Percentiles rank a stretch among this genome's conserved stretches.
Conservation (phyloP, 2,888 invertebrate genomes). For the Dione juno region DNA sequence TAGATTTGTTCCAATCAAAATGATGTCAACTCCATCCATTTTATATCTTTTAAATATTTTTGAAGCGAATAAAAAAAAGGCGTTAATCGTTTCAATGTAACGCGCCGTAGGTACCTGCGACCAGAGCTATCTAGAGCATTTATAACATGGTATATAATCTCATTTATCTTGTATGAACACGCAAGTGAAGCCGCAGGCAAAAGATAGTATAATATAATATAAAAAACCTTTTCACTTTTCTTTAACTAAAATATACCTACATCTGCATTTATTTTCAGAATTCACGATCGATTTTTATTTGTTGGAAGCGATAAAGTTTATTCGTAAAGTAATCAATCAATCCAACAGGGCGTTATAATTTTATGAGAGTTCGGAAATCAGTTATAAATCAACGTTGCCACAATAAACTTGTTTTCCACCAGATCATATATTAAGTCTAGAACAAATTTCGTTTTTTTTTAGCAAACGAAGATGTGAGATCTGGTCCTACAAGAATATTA, state of each 20-base stretch:
- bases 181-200: too few species aligned
- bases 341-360: conserved; percentile 46
- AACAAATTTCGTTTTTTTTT: conserved; percentile 24
- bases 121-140: too few species aligned
- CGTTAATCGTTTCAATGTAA: too few species aligned
- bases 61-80: too few species aligned
- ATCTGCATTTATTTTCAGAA: conserved; percentile 19
- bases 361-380: conserved; percentile 45
- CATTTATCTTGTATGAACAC: too few species aligned
- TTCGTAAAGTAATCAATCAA: conserved; percentile 49
- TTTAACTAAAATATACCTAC: conserved; percentile 8
- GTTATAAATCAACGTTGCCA: conserved; percentile 45
- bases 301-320: conserved; percentile 45
- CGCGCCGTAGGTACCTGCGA: too few species aligned
- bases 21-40: too few species aligned
- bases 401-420: conserved; percentile 45
- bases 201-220: background rate
- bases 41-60: too few species aligned
- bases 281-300: conserved; percentile 46
- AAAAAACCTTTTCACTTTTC: background rate
- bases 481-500: too few species aligned
- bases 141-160: too few species aligned
- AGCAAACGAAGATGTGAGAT: too few species aligned
- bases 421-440: conserved; percentile 34
- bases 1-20: too few species aligned